Conservation (phyloP, 2,113 vertebrate species). For the Mesembrinibis cayennensis region DNA sequence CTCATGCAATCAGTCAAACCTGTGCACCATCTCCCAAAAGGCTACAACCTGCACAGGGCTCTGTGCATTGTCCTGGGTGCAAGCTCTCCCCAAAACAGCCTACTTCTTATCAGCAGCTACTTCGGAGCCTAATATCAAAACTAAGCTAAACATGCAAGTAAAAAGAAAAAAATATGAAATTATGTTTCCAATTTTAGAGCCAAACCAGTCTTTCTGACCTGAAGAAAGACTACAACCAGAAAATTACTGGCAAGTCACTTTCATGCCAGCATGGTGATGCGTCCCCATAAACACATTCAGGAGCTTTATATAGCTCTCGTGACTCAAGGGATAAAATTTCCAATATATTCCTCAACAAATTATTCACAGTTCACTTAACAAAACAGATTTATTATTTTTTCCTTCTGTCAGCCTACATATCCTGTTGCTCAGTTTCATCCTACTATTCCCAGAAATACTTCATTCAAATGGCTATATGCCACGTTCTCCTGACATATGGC, state of each 20-base stretch:
- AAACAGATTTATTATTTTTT: neutral
- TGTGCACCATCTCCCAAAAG: rapidly evolving
- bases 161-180: neutral
- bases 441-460: neutral
- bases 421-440: neutral
- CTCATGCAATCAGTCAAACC: neutral
- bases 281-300: neutral
- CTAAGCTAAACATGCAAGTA: neutral
- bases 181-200: neutral
- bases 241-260: neutral
- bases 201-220: neutral
- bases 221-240: neutral
- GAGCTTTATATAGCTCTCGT: neutral
- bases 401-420: neutral
- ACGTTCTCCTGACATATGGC: neutral
- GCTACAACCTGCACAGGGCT: neutral
- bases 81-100: neutral
- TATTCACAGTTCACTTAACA: neutral
- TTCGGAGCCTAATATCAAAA: neutral
- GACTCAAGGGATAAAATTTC: neutral
- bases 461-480: rapidly evolving
- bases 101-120: neutral
- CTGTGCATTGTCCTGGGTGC: rapidly evolving
- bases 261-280: neutral
- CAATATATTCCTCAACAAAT: neutral